Percentiles rank a stretch among this genome's conserved stretches.
Evolutionary conservation across 2,888 invertebrate species (phyloP).

Genomic region (Rhogogaster chlorosoma): DNA sequence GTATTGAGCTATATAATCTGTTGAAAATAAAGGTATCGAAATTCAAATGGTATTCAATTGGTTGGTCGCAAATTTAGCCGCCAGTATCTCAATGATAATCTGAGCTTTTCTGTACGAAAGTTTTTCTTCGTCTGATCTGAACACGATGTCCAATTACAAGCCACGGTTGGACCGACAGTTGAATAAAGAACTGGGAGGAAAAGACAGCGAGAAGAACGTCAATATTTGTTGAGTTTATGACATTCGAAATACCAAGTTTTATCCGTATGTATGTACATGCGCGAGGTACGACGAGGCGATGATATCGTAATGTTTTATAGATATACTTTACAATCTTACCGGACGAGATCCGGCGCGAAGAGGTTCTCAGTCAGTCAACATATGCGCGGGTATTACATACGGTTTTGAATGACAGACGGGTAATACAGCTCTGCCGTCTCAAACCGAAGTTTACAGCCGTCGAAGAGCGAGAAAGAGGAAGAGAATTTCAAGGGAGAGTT

Average conservation of each 20-base stretch:
- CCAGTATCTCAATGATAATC: background rate
- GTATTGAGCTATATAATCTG: background rate
- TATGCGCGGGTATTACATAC: background rate
- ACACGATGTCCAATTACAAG: background rate
- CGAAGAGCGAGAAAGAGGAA: background rate
- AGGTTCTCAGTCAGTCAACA: conserved; percentile 35
- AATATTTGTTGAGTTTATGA: conserved; percentile 44
- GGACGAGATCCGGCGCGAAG: conserved; percentile 38
- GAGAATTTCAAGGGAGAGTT: conserved; percentile 13
- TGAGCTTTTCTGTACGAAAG: background rate
- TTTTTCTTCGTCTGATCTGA: background rate
- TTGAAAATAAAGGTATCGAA: background rate
- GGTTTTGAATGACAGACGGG: background rate
- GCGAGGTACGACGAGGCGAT: conserved; percentile 11
- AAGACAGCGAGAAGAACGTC: background rate
- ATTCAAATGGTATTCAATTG: background rate
- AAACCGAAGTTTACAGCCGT: conserved; percentile 10
- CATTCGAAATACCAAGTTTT: conserved; percentile 39
- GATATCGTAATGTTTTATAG: conserved; percentile 48
- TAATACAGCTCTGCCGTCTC: background rate
- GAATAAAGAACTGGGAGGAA: background rate
- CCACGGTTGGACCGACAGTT: background rate
- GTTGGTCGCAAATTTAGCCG: background rate
- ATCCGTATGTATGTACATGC: background rate
- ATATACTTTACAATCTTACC: conserved; percentile 47